Percentiles rank a stretch among this genome's conserved stretches.
phyloP scores from a whole-genome alignment of 2,797 vertebrate species.

The Falco concolor region DNA sequence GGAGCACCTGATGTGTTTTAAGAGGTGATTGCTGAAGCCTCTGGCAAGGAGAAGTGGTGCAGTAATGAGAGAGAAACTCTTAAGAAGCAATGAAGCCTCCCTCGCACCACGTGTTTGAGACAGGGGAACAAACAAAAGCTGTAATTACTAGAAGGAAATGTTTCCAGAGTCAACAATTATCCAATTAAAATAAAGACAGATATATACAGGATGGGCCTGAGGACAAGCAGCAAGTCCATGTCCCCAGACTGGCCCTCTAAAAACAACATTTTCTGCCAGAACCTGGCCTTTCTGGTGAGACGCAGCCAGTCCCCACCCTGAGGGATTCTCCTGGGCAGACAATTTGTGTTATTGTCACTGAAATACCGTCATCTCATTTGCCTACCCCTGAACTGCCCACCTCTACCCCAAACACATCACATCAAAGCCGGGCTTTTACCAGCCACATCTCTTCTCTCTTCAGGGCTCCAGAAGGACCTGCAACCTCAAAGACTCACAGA shows the following conservation, averaged over 20 bases:
- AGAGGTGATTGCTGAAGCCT: background rate
- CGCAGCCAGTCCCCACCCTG: background rate
- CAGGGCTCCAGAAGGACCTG: background rate
- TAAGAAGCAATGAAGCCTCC: background rate
- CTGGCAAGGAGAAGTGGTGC: background rate
- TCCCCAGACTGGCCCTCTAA: background rate
- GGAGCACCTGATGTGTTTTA: background rate
- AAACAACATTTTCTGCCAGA: background rate
- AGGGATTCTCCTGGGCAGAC: background rate
- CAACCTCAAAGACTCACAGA: background rate
- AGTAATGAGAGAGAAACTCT: background rate
- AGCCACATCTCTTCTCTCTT: background rate
- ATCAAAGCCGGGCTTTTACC: background rate
- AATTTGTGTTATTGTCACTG: background rate
- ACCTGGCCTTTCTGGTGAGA: background rate
- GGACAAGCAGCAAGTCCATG: background rate
- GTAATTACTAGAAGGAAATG: conserved; percentile 14
- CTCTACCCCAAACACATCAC: background rate
- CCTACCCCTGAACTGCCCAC: background rate
- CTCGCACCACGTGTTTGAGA: background rate
- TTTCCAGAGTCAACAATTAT: conserved; percentile 2
- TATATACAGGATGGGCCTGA: background rate
- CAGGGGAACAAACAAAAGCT: background rate
- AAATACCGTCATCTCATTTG: background rate
- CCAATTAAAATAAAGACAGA: conserved; percentile 17